Conservation (phyloP, 2,113 vertebrate species). For the Semnornis frantzii region DNA sequence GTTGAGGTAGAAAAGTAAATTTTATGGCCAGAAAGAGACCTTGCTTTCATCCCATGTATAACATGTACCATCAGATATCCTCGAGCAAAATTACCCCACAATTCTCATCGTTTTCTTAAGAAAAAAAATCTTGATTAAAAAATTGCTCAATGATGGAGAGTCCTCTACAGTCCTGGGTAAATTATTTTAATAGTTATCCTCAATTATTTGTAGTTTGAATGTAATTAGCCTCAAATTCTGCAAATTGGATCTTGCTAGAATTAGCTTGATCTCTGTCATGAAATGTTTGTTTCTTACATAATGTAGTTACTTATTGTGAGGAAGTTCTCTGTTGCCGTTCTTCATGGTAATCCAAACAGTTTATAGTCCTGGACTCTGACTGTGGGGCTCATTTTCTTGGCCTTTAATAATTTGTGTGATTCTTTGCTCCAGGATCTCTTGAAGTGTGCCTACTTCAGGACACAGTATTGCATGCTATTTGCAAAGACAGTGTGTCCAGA, state of each 20-base stretch:
- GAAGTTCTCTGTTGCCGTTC: background rate
- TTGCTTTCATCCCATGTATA: background rate
- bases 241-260: constrained; percentile 42
- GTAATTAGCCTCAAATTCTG: constrained; percentile 52
- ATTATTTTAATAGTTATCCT: constrained; percentile 26
- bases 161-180: background rate
- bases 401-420: background rate
- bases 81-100: background rate
- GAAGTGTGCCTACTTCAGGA: background rate
- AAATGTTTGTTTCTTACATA: constrained; percentile 58
- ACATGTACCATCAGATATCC: background rate
- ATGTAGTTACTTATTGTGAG: constrained; percentile 23
- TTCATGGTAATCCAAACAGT: constrained; percentile 4
- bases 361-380: background rate
- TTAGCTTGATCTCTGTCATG: constrained; percentile 51
- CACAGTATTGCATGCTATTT: background rate
- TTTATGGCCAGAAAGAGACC: background rate
- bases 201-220: constrained; percentile 37
- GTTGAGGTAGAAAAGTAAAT: background rate
- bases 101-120: background rate
- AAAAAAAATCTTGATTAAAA: background rate
- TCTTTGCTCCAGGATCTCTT: background rate
- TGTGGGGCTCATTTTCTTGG: background rate
- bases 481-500: background rate
- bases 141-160: background rate